phyloP scores from a whole-genome alignment of 1,140 invertebrate species.

The Dendroctonus valens region DNA sequence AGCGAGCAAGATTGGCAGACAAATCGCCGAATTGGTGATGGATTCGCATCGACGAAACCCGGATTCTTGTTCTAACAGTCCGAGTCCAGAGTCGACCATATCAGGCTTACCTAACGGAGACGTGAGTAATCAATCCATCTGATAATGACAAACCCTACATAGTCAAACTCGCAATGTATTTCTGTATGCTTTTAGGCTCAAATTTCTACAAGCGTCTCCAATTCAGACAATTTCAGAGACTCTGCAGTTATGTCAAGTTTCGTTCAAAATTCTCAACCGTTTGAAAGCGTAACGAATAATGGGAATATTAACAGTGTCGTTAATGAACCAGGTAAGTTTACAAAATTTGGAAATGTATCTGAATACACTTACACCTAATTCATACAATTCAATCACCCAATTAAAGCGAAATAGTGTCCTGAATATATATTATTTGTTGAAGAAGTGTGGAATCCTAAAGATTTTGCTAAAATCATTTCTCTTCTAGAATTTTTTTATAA shows the following conservation, averaged over 20 bases:
- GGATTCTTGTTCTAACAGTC: constrained; percentile 57
- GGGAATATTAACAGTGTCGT: too few relatives aligned
- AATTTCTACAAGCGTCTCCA: constrained; percentile 41
- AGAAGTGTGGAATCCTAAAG: too few relatives aligned
- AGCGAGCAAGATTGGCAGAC: constrained; percentile 75
- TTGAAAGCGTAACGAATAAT: too few relatives aligned
- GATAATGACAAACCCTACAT: neutral
- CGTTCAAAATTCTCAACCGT: neutral
- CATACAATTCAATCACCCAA: too few relatives aligned
- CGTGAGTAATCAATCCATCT: constrained; percentile 27
- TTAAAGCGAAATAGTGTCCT: too few relatives aligned
- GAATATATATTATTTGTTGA: too few relatives aligned
- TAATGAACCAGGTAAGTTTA: too few relatives aligned
- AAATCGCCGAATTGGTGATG: constrained; percentile 72
- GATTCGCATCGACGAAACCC: constrained; percentile 57
- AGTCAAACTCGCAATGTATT: constrained; percentile 12
- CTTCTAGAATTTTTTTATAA: too few relatives aligned
- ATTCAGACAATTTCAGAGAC: constrained; percentile 14
- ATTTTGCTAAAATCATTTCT: too few relatives aligned
- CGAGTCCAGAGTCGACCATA: constrained; percentile 47
- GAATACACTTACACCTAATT: too few relatives aligned
- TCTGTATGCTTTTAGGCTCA: constrained; percentile 39
- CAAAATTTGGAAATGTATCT: too few relatives aligned
- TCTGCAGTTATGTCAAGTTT: constrained; percentile 22
- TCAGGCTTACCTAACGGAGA: constrained; percentile 33